phyloP scores from a whole-genome alignment of 92 coral and sea anemone species.

The Umimayanthus kanabou region DNA sequence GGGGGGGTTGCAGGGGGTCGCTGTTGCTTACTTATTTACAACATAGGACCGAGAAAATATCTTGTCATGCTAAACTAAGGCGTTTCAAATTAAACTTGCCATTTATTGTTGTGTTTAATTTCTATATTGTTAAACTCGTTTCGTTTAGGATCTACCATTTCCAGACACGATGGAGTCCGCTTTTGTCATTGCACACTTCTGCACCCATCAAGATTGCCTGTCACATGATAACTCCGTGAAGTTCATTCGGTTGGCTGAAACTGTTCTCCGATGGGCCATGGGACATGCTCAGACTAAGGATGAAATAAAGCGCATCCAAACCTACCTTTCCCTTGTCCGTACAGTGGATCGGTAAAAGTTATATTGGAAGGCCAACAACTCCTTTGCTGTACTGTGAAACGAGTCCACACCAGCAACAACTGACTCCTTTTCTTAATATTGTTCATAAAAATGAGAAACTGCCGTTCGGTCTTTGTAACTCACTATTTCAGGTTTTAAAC shows the following conservation, averaged over 20 bases:
- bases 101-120: not conserved
- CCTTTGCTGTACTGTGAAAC: not conserved
- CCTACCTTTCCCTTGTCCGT: not conserved
- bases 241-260: constrained; percentile 50
- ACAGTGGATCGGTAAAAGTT: not conserved
- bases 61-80: no score
- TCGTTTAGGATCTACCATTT: constrained; percentile 80
- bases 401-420: no score
- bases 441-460: not conserved
- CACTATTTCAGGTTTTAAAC: not conserved
- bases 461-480: not conserved
- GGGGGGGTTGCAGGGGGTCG: no score
- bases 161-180: constrained; percentile 86
- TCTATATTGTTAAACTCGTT: not conserved
- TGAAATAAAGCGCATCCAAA: constrained; percentile 34
- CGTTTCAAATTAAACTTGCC: not conserved
- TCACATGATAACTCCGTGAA: constrained; percentile 46
- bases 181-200: constrained; percentile 66
- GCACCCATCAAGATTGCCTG: constrained; percentile 46
- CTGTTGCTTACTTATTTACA: no score
- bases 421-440: no score
- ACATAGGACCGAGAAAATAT: no score
- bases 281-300: constrained; percentile 67
- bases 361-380: not conserved
- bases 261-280: constrained; percentile 58